Base-by-base conservation (phyloP, 2,797 vertebrate genomes). In the Craterocephalus amniculus region DNA sequence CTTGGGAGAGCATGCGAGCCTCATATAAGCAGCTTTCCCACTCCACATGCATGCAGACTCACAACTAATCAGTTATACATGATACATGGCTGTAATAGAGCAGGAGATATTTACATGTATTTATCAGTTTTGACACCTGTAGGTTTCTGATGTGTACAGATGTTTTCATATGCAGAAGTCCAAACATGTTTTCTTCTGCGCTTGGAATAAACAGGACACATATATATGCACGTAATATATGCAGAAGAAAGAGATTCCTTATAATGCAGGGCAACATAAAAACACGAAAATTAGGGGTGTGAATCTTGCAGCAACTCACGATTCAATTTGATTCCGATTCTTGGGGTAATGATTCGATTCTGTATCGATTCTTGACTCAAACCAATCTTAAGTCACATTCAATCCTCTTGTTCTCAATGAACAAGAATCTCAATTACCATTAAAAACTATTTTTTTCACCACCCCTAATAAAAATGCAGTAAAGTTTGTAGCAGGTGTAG, bases 121-220 rank as follows among this genome's bases (percentile, higher is more conserved):
- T 43, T 22, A 65, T 56, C 59, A 51, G 70, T 62, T 57, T 68
- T 65, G 70, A 82, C 66, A 49, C 57, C 12, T 63, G 57, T 63
- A 16, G 57, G 38, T 62, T 60, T 38, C 27, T 74, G 51, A n/a
- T 20, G 52, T 27, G 26, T 7, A 54, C 51, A 54, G 26, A 29
- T 54, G 26, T 14, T 54, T 26, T 45, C n/a, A 45, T 18, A 6
- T 43, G 16, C 16, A 43, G 20, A 43, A 45, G 43, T 45, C 18
- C 43, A 45, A 45, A n/a, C 43, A 45, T 20, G 3, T 45, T 20
- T 18, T 45, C 43, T 45, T 38, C 18, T 54, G n/a, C 11, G 5
- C 22, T 24, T 22, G 1, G 45, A 49, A 63, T 4, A 13, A 13
- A n/a, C 45, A 36, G 24, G 27, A n/a, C 7, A 55, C 20, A 31